Conservation (phyloP, 1,140 invertebrate genomes). For the Chrysomallon squamiferum region DNA sequence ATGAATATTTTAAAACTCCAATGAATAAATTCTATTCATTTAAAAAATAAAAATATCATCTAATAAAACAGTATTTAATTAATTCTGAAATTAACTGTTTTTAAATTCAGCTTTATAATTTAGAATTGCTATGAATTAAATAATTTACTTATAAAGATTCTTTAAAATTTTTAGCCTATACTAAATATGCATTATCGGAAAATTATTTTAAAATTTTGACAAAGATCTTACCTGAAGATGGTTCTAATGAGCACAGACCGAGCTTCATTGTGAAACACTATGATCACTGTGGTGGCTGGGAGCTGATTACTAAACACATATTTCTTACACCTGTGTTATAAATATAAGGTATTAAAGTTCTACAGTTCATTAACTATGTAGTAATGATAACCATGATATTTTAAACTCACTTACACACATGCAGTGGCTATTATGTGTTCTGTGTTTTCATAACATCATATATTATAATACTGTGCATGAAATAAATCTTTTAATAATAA, state of each 20-base stretch:
- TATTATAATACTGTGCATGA: background rate
- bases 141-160: background rate
- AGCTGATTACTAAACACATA: constrained; percentile 51
- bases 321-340: background rate
- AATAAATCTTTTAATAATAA: background rate
- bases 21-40: too few relatives aligned
- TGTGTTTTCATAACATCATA: background rate
- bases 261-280: constrained; percentile 89
- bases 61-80: background rate
- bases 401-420: background rate
- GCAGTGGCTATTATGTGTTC: background rate
- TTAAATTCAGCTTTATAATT: background rate
- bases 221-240: constrained; percentile 59
- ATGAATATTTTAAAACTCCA: too few relatives aligned
- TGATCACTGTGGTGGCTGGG: constrained; percentile 70
- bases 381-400: background rate
- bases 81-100: background rate
- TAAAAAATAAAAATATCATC: background rate
- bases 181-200: background rate
- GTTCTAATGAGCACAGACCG: constrained; percentile 83
- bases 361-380: background rate
- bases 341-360: background rate
- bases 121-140: background rate
- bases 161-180: background rate
- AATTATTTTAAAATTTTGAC: background rate